Percentiles rank a stretch among this genome's conserved stretches.
These are phyloP conservation scores for Xanthorhoe spadicearia DNA, from an alignment of 2,888 invertebrate species.

Conservation along the genomic window DNA sequence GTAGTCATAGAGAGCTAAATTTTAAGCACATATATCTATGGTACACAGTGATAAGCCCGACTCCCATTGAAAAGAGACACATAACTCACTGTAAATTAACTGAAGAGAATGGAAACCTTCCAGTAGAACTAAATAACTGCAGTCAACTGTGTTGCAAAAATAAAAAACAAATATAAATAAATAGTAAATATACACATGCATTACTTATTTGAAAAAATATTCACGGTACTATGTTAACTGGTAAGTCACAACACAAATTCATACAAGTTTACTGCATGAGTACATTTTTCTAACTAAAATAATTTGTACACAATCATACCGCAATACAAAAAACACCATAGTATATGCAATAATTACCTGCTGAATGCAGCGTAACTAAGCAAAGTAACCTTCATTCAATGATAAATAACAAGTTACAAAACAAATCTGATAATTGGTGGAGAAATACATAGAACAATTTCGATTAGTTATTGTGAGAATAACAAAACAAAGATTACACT, in stretches of 20 bases:
- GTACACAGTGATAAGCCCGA: constrained; percentile 16
- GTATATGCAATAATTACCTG: constrained; percentile 1
- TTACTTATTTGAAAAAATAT: background rate
- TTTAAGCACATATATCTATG: constrained; percentile 16
- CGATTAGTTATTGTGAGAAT: constrained; percentile 34
- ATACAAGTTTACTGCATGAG: background rate
- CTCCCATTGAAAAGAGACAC: constrained; percentile 36
- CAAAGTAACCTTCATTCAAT: constrained; percentile 14
- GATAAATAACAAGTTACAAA: constrained; percentile 22
- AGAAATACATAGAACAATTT: constrained; percentile 2
- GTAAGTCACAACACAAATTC: constrained; percentile 23
- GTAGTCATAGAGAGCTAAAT: constrained; percentile 3
- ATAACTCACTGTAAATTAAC: constrained; percentile 50
- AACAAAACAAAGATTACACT: constrained; percentile 40
- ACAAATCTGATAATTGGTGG: constrained; percentile 22
- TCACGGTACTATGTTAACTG: background rate
- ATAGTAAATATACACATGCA: constrained; percentile 15
- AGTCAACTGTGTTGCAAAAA: constrained; percentile 35
- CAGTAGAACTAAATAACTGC: constrained; percentile 30
- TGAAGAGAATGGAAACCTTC: constrained; percentile 24
- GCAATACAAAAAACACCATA: background rate
- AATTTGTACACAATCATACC: background rate
- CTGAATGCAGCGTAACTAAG: constrained; percentile 2
- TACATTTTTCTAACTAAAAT: constrained; percentile 1
- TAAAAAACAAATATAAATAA: constrained; percentile 25